Evolutionary conservation across 2,888 invertebrate genomes (phyloP).

Genomic region (Operophtera brumata): DNA sequence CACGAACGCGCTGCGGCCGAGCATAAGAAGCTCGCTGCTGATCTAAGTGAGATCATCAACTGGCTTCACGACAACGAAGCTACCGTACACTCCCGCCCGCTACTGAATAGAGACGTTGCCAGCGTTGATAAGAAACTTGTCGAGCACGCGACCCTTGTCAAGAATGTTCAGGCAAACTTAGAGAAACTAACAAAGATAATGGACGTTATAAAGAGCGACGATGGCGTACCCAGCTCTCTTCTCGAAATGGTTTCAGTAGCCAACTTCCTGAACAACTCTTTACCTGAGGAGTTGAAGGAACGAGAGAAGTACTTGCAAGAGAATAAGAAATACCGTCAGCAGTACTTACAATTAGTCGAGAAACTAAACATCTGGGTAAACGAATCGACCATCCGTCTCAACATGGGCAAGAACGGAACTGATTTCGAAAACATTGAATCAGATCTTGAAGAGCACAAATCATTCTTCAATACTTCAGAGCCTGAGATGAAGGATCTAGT

Average conservation of each 20-base stretch:
- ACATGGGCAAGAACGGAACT: slow-evolving; percentile 90
- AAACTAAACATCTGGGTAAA: slow-evolving; percentile 91
- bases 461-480: slow-evolving; percentile 89
- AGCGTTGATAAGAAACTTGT: slow-evolving; percentile 91
- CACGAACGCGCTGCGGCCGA: slow-evolving; percentile 94
- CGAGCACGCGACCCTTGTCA: slow-evolving; percentile 85
- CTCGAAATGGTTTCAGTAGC: slow-evolving; percentile 93
- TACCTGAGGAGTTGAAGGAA: slow-evolving; percentile 91
- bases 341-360: slow-evolving; percentile 88
- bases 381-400: slow-evolving; percentile 88
- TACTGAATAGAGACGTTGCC: slow-evolving; percentile 87
- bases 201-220: slow-evolving; percentile 86
- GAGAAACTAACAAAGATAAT: slow-evolving; percentile 86
- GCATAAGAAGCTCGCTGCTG: slow-evolving; percentile 90
- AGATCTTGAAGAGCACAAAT: slow-evolving; percentile 93
- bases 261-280: slow-evolving; percentile 86
- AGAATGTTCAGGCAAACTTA: slow-evolving; percentile 85
- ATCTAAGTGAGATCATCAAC: slow-evolving; percentile 90
- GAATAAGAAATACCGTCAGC: slow-evolving; percentile 87
- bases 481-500: slow-evolving; percentile 88
- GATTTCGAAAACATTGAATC: slow-evolving; percentile 92
- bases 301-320: slow-evolving; percentile 89
- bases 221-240: slow-evolving; percentile 89
- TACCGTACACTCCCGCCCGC: slow-evolving; percentile 89
- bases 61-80: slow-evolving; percentile 92